Evolutionary conservation across 1,140 invertebrate genomes (phyloP).

Genomic region (Oedothorax gibbosus): DNA sequence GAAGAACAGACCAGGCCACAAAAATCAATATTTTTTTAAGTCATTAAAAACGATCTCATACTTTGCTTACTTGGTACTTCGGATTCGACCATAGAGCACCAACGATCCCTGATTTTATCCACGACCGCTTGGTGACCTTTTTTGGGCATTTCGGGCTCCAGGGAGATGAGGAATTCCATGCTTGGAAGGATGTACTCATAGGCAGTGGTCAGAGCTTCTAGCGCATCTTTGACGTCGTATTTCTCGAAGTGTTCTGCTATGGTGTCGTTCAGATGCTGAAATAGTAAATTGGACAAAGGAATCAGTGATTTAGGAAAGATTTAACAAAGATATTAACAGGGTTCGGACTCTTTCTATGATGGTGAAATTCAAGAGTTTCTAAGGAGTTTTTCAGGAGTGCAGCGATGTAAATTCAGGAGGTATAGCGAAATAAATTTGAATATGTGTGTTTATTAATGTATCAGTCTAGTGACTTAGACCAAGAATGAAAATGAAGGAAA

Average conservation of each 20-base stretch:
- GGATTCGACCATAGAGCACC: slow-evolving; percentile 49
- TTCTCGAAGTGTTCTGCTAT: slow-evolving; percentile 50
- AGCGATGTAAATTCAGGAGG: too few species aligned
- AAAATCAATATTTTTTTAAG: neutral
- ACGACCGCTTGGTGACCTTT: slow-evolving; percentile 26
- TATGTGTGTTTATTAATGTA: too few species aligned
- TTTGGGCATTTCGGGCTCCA: neutral
- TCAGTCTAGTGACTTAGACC: too few species aligned
- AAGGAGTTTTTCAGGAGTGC: too few species aligned
- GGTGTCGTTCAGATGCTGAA: slow-evolving; percentile 46
- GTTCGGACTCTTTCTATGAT: too few species aligned
- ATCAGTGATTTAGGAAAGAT: too few species aligned
- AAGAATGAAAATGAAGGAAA: too few species aligned
- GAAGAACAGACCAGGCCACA: too few species aligned
- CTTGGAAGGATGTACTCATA: slow-evolving; percentile 56
- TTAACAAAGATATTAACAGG: too few species aligned
- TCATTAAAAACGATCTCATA: slow-evolving; percentile 42
- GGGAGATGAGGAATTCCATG: slow-evolving; percentile 52
- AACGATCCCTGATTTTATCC: slow-evolving; percentile 46
- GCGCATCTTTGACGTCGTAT: neutral
- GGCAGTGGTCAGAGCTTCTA: slow-evolving; percentile 33
- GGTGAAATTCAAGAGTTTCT: too few species aligned
- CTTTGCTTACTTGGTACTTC: slow-evolving; percentile 59
- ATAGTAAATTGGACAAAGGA: neutral
- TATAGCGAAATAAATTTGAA: too few species aligned